phyloP scores from a whole-genome alignment of 2,797 vertebrate genomes.

The Gila robusta region DNA sequence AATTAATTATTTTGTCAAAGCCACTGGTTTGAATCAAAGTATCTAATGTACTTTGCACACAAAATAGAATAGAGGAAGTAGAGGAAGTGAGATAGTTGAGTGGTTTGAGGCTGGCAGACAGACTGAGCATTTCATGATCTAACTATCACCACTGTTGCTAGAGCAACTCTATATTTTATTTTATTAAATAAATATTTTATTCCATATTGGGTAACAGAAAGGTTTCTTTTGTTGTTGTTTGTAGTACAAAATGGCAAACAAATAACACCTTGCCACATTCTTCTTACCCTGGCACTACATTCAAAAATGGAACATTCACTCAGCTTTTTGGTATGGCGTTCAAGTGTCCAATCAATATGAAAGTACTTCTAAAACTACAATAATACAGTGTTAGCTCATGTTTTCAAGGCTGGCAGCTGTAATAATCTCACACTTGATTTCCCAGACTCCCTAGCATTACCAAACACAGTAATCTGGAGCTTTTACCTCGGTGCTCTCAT shows the following conservation, averaged over 20 bases:
- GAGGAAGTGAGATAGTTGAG: background rate
- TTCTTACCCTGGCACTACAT: background rate
- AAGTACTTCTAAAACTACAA: slow-evolving; percentile 19
- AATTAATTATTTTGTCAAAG: slow-evolving; percentile 11
- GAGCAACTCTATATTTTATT: too few relatives aligned
- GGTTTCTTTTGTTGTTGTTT: background rate
- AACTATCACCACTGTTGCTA: slow-evolving; percentile 10
- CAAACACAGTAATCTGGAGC: slow-evolving; percentile 39
- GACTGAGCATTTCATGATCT: slow-evolving; percentile 16
- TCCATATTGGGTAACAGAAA: background rate
- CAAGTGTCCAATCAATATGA: background rate
- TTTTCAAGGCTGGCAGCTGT: slow-evolving; percentile 30
- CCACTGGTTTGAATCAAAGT: background rate
- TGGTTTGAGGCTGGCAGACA: slow-evolving; percentile 18
- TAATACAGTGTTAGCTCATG: background rate
- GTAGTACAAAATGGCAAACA: slow-evolving; percentile 8
- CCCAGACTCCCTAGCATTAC: slow-evolving; percentile 35
- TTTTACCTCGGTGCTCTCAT: slow-evolving; percentile 26
- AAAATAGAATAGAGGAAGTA: background rate
- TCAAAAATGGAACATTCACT: slow-evolving; percentile 3
- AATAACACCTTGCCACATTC: slow-evolving; percentile 1
- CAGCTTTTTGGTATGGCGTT: background rate
- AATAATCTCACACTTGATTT: slow-evolving; percentile 44
- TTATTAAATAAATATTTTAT: too few relatives aligned
- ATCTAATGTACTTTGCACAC: background rate